These are phyloP conservation scores for Zaprionus bogoriensis DNA, from an alignment of 2,888 invertebrate genomes.

Conservation along the genomic window DNA sequence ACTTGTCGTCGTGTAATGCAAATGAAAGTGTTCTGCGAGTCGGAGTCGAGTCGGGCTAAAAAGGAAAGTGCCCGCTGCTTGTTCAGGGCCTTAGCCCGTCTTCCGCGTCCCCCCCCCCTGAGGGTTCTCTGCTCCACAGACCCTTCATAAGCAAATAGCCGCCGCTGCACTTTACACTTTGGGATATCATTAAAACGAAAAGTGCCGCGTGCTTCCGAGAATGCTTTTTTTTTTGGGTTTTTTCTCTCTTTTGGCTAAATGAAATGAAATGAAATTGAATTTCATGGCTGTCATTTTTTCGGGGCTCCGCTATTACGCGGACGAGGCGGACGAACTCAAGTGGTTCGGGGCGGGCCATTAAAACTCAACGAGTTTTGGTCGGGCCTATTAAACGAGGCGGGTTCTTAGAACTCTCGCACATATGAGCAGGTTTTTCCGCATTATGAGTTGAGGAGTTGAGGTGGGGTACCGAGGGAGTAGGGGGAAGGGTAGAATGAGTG, in stretches of 20 bases:
- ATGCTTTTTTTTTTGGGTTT: constrained; percentile 12
- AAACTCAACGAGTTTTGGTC: constrained; percentile 62
- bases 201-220: constrained; percentile 51
- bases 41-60: constrained; percentile 8
- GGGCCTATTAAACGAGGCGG: constrained; percentile 60
- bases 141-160: constrained; percentile 5
- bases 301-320: constrained; percentile 56
- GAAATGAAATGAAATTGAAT: constrained; percentile 63
- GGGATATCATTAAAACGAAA: constrained; percentile 15
- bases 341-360: constrained; percentile 32
- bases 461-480: not conserved
- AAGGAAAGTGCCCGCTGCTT: constrained; percentile 44
- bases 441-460: not conserved
- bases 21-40: constrained; percentile 65
- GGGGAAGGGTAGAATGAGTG: not conserved
- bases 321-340: constrained; percentile 26
- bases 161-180: constrained; percentile 55
- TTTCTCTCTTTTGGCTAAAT: not conserved
- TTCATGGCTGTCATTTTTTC: constrained; percentile 56
- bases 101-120: no score
- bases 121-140: constrained; percentile 37
- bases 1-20: constrained; percentile 47
- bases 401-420: constrained; percentile 59
- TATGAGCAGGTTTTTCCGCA: constrained; percentile 57
- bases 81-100: no score